Evolutionary conservation across 2,113 vertebrate genomes (phyloP).

Genomic region (Scolopax mira): DNA sequence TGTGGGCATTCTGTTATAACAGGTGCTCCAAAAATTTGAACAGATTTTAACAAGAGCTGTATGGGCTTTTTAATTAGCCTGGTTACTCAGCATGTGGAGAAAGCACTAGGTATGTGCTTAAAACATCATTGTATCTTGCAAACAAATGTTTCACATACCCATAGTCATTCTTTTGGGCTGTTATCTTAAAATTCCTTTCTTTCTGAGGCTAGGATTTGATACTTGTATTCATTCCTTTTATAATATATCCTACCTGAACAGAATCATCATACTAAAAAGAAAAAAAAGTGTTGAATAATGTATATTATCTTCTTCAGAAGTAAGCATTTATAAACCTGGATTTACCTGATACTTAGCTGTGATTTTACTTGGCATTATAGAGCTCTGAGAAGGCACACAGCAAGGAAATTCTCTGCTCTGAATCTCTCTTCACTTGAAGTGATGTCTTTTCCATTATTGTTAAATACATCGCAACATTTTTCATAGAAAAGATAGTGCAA

Average conservation of each 20-base stretch:
- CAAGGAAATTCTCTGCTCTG: background rate
- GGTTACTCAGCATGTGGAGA: slow-evolving; percentile 82
- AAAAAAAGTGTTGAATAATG: background rate
- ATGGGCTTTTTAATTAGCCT: slow-evolving; percentile 85
- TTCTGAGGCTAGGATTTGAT: slow-evolving; percentile 47
- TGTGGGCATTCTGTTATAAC: slow-evolving; percentile 86
- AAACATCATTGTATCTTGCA: slow-evolving; percentile 79
- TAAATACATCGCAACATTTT: background rate
- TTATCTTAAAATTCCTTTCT: slow-evolving; percentile 49
- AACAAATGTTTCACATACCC: slow-evolving; percentile 72
- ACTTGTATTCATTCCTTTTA: slow-evolving; percentile 26
- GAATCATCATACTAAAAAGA: background rate
- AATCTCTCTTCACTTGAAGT: background rate
- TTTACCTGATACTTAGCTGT: slow-evolving; percentile 28
- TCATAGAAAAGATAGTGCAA: background rate
- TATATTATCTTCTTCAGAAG: background rate
- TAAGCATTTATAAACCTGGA: background rate
- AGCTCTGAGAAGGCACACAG: background rate
- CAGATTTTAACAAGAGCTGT: slow-evolving; percentile 84
- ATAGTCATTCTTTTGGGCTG: slow-evolving; percentile 59
- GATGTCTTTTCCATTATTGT: background rate
- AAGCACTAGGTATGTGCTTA: slow-evolving; percentile 80
- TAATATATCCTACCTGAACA: slow-evolving; percentile 30
- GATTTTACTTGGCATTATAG: background rate
- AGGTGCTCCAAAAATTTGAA: slow-evolving; percentile 85